These are phyloP conservation scores for Bombus affinis DNA, from an alignment of 1,140 invertebrate genomes.

Conservation along the genomic window DNA sequence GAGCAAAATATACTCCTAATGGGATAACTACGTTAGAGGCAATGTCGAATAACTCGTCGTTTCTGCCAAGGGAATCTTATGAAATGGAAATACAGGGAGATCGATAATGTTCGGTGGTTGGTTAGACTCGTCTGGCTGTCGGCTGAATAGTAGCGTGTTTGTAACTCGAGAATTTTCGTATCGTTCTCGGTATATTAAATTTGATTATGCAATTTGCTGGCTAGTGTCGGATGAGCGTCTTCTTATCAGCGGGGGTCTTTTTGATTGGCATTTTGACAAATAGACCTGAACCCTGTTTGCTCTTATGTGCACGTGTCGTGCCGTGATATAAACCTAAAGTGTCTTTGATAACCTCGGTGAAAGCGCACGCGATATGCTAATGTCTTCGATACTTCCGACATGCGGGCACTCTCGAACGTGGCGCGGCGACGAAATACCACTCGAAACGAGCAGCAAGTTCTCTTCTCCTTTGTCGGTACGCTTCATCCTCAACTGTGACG, in stretches of 20 bases:
- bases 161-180: neutral
- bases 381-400: slow-evolving; percentile 59
- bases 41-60: neutral
- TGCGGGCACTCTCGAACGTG: slow-evolving; percentile 13
- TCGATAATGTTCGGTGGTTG: slow-evolving; percentile 14
- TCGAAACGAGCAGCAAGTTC: slow-evolving; percentile 42
- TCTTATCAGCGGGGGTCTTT: neutral
- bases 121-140: slow-evolving; percentile 16
- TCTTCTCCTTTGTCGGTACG: slow-evolving; percentile 37
- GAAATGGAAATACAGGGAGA: neutral
- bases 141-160: neutral
- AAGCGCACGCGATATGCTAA: slow-evolving; percentile 69
- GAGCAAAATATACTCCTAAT: neutral
- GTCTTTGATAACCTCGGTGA: slow-evolving; percentile 58
- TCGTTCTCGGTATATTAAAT: neutral
- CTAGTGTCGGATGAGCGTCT: neutral
- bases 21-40: neutral
- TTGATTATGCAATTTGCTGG: slow-evolving; percentile 4
- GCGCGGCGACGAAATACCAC: slow-evolving; percentile 43
- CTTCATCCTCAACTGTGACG: slow-evolving; percentile 1
- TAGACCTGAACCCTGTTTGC: neutral
- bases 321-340: neutral
- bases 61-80: neutral
- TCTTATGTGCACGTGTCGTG: neutral
- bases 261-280: slow-evolving; percentile 35